A percentile compares a stretch with the other conserved stretches of the same genome.
These are phyloP conservation scores for Campylorhamphus procurvoides DNA, from an alignment of 2,113 vertebrate species.

Conservation along the genomic window DNA sequence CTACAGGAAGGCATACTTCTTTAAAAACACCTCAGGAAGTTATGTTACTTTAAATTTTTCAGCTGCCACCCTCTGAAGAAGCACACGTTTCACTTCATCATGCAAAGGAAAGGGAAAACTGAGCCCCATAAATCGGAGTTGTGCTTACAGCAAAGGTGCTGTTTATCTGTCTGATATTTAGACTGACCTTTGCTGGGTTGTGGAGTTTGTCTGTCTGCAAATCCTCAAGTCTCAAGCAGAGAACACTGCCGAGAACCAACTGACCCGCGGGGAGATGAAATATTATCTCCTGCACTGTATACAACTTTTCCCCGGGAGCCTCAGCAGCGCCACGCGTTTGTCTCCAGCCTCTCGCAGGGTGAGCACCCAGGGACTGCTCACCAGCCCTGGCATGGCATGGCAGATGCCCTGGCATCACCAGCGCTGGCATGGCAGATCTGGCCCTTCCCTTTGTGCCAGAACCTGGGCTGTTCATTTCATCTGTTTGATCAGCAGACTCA, in stretches of 20 bases:
- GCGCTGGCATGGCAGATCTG: not conserved
- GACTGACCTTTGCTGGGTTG: constrained; percentile 76
- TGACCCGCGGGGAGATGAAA: constrained; percentile 71
- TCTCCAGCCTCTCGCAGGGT: constrained; percentile 24
- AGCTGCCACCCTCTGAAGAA: constrained; percentile 1
- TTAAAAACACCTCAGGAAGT: constrained; percentile 58
- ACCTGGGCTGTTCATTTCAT: not conserved
- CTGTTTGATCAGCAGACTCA: not conserved
- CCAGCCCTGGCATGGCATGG: not conserved
- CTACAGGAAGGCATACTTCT: constrained; percentile 62
- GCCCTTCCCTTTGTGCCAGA: not conserved
- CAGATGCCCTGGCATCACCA: too few species aligned
- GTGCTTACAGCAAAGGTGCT: constrained; percentile 58
- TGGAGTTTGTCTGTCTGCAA: constrained; percentile 79
- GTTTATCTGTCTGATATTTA: constrained; percentile 76
- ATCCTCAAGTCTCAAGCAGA: constrained; percentile 71
- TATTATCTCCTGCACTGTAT: constrained; percentile 52
- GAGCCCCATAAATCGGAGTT: constrained; percentile 55
- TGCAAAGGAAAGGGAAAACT: constrained; percentile 54
- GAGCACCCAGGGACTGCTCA: not conserved
- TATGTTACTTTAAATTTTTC: constrained; percentile 60
- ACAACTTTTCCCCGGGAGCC: constrained; percentile 33
- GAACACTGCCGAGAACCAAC: constrained; percentile 58
- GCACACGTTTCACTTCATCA: constrained; percentile 9
- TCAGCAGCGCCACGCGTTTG: not conserved